These are phyloP conservation scores for Dryadula phaetusa DNA, from an alignment of 2,888 invertebrate genomes.

Conservation along the genomic window DNA sequence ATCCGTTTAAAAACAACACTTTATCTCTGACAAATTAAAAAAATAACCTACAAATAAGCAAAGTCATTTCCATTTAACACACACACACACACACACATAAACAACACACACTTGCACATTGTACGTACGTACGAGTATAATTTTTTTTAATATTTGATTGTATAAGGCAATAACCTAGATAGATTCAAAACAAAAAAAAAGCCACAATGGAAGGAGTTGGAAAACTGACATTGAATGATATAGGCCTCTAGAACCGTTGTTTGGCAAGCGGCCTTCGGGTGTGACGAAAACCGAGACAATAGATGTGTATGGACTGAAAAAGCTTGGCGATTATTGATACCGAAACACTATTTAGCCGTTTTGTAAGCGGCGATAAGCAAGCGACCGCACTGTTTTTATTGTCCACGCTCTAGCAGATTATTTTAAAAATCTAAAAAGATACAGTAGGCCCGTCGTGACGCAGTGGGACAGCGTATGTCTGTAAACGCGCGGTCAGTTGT, in stretches of 20 bases:
- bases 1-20: neutral
- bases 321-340: constrained; percentile 14
- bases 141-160: constrained; percentile 13
- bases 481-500: too few relatives aligned
- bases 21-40: neutral
- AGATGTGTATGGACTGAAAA: constrained; percentile 27
- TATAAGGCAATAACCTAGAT: constrained; percentile 4
- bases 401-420: neutral
- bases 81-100: neutral
- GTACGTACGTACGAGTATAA: constrained; percentile 11
- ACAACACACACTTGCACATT: neutral
- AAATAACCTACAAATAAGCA: neutral
- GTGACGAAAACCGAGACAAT: constrained; percentile 42
- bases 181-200: constrained; percentile 14
- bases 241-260: constrained; percentile 43
- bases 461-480: too few relatives aligned
- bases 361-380: neutral
- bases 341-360: neutral
- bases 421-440: neutral
- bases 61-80: neutral
- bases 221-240: constrained; percentile 36
- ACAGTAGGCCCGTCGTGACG: too few relatives aligned
- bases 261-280: constrained; percentile 44
- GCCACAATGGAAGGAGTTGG: constrained; percentile 14
- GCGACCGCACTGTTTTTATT: neutral